A percentile compares a stretch with the other conserved stretches of the same genome.
Conservation (phyloP, 2,888 invertebrate genomes). For the Pegoplata infirma region DNA sequence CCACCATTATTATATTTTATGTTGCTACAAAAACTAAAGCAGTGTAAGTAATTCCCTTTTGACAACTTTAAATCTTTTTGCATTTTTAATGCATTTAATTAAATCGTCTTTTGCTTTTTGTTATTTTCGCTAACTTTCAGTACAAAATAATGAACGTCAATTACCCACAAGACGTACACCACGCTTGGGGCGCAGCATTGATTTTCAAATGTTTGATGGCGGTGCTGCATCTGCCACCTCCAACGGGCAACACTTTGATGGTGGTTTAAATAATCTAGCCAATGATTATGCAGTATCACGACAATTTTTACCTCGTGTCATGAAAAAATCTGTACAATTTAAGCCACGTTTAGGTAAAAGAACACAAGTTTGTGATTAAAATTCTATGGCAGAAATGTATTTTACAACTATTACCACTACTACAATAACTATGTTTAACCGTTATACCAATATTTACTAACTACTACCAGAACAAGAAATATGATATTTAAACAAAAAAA, state of each 20-base stretch:
- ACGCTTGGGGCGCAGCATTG: slow-evolving; percentile 79
- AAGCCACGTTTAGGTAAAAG: slow-evolving; percentile 78
- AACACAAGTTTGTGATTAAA: slow-evolving; percentile 67
- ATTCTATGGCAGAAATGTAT: too few relatives aligned
- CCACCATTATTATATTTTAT: slow-evolving; percentile 72
- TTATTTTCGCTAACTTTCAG: slow-evolving; percentile 62
- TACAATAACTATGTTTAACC: not conserved
- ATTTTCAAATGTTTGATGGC: slow-evolving; percentile 70
- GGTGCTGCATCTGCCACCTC: slow-evolving; percentile 25
- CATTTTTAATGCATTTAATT: slow-evolving; percentile 32
- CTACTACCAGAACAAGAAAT: not conserved
- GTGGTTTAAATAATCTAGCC: slow-evolving; percentile 61
- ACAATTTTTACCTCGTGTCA: slow-evolving; percentile 79
- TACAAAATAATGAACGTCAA: slow-evolving; percentile 71
- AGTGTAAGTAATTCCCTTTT: slow-evolving; percentile 66
- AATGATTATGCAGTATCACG: slow-evolving; percentile 67
- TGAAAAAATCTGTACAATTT: slow-evolving; percentile 78
- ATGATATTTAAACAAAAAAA: not conserved
- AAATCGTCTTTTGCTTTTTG: slow-evolving; percentile 16
- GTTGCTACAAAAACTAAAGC: slow-evolving; percentile 72
- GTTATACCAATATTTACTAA: not conserved
- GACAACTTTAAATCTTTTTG: slow-evolving; percentile 54
- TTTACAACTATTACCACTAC: not conserved
- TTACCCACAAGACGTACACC: slow-evolving; percentile 75
- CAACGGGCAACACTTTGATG: slow-evolving; percentile 39